phyloP scores from a whole-genome alignment of 1,140 invertebrate species.

The Leptinotarsa lineolata region DNA sequence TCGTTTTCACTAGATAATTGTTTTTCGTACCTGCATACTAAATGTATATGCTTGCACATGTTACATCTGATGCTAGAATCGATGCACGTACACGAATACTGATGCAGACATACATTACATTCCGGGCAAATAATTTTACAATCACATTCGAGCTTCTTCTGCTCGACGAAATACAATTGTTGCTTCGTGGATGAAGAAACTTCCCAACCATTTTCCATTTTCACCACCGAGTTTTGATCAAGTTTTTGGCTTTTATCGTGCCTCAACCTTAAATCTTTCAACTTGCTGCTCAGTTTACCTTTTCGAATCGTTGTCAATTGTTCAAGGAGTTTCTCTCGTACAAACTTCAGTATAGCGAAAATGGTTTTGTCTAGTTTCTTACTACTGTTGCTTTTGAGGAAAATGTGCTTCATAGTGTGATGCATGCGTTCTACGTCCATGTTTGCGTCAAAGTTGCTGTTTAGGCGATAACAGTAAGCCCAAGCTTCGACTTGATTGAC shows the following conservation, averaged over 20 bases:
- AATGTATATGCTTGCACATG: constrained; percentile 41
- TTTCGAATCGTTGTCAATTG: background rate
- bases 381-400: constrained; percentile 25
- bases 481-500: constrained; percentile 22
- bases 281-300: constrained; percentile 1
- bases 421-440: constrained; percentile 33
- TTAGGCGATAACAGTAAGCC: constrained; percentile 27
- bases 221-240: background rate
- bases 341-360: constrained; percentile 27
- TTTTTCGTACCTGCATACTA: background rate
- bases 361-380: constrained; percentile 32
- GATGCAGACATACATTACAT: constrained; percentile 35
- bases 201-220: background rate
- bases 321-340: constrained; percentile 31
- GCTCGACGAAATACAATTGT: constrained; percentile 17
- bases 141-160: constrained; percentile 21
- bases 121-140: constrained; percentile 32
- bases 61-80: constrained; percentile 34
- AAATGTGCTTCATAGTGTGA: constrained; percentile 33
- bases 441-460: constrained; percentile 31
- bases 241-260: background rate
- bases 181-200: background rate
- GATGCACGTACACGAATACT: constrained; percentile 35
- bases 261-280: background rate
- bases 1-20: too few species aligned